These are phyloP conservation scores for Phrixothrix hirtus DNA, from an alignment of 2,888 invertebrate species.

Conservation along the genomic window DNA sequence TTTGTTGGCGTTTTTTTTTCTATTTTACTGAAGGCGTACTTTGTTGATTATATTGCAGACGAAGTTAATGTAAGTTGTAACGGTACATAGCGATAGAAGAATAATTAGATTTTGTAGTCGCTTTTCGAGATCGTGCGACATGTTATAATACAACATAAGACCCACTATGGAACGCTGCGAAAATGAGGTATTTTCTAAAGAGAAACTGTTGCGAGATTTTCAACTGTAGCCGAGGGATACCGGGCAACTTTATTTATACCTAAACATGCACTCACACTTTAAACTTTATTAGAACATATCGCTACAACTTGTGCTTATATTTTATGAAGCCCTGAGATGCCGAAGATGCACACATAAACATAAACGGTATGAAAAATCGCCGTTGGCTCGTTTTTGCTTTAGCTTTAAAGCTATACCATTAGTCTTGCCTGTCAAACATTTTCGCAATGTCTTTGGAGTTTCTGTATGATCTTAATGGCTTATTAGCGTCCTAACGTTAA, in stretches of 20 bases:
- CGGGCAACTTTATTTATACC: slow-evolving; percentile 29
- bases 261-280: slow-evolving; percentile 27
- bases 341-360: slow-evolving; percentile 26
- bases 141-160: slow-evolving; percentile 29
- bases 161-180: slow-evolving; percentile 16
- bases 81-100: slow-evolving; percentile 26
- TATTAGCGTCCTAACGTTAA: slow-evolving; percentile 19
- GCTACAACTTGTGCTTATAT: slow-evolving; percentile 20
- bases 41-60: slow-evolving; percentile 24
- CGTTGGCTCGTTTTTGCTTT: slow-evolving; percentile 12
- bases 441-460: slow-evolving; percentile 18
- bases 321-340: slow-evolving; percentile 22
- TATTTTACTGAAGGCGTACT: slow-evolving; percentile 16
- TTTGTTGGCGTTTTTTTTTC: slow-evolving; percentile 17
- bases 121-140: slow-evolving; percentile 22
- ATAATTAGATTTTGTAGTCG: slow-evolving; percentile 31
- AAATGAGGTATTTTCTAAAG: slow-evolving; percentile 21
- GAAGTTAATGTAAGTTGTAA: slow-evolving; percentile 27
- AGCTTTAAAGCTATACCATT: slow-evolving; percentile 26
- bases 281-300: slow-evolving; percentile 30
- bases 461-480: slow-evolving; percentile 13
- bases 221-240: slow-evolving; percentile 20
- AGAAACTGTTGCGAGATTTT: slow-evolving; percentile 14
- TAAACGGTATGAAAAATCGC: slow-evolving; percentile 24
- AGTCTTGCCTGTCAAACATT: slow-evolving; percentile 24